These are phyloP conservation scores for Euphonia xanthogaster DNA, from an alignment of 2,797 vertebrate genomes.

Conservation along the genomic window DNA sequence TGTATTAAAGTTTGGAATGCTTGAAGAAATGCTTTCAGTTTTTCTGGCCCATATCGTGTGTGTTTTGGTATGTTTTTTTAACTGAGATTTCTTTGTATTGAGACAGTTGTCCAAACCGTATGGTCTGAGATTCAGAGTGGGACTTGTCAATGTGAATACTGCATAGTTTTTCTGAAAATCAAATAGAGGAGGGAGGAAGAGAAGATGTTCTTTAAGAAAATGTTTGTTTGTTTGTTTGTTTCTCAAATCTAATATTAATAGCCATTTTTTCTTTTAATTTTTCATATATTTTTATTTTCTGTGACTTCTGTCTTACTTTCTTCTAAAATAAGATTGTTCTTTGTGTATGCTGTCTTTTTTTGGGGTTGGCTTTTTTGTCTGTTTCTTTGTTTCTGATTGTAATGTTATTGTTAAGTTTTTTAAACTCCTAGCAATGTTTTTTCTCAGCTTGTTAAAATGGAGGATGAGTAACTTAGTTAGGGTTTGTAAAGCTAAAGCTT, in stretches of 20 bases:
- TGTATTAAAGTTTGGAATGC: background rate
- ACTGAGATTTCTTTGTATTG: background rate
- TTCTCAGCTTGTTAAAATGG: background rate
- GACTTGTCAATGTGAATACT: background rate
- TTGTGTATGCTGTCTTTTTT: accelerated
- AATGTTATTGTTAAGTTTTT: background rate
- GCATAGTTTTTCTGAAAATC: background rate
- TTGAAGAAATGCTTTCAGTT: background rate
- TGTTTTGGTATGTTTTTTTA: background rate
- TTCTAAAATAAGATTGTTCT: background rate
- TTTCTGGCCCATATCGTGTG: background rate
- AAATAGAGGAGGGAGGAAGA: accelerated
- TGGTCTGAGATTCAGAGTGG: background rate
- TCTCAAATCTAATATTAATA: background rate
- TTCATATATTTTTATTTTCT: background rate
- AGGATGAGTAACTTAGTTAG: background rate
- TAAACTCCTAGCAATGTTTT: background rate
- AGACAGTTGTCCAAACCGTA: background rate
- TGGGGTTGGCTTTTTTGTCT: background rate
- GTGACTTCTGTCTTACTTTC: background rate
- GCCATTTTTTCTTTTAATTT: background rate
- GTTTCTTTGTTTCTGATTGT: background rate
- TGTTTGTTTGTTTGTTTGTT: background rate
- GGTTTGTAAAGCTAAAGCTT: background rate
- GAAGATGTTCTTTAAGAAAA: background rate